A percentile compares a stretch with the other conserved stretches of the same genome.
Conservation (phyloP, 2,888 invertebrate genomes). For the Tricholauxania praeusta region DNA sequence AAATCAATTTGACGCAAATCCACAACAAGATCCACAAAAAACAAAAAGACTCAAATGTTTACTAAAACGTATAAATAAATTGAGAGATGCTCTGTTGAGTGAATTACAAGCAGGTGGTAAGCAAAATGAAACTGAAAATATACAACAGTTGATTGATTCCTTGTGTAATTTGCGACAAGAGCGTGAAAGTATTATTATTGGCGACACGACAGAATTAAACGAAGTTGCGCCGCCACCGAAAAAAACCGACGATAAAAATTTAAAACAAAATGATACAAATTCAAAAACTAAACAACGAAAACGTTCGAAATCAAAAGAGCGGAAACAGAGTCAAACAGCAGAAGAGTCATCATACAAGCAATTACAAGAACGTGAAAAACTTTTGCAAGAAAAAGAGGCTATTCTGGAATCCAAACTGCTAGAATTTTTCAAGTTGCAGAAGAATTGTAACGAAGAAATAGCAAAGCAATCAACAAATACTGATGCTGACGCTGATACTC, state of each 20-base stretch:
- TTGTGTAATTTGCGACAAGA: slow-evolving; percentile 57
- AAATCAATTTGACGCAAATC: slow-evolving; percentile 48
- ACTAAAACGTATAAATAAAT: slow-evolving; percentile 58
- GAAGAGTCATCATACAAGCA: slow-evolving; percentile 32
- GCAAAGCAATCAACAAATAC: not conserved
- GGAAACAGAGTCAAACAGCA: slow-evolving; percentile 33
- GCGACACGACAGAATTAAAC: slow-evolving; percentile 28
- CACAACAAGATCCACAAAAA: slow-evolving; percentile 50
- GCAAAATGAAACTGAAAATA: slow-evolving; percentile 43
- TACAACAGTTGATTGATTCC: slow-evolving; percentile 54
- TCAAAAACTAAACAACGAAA: not conserved
- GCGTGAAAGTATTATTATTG: slow-evolving; percentile 53
- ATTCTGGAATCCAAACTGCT: slow-evolving; percentile 51
- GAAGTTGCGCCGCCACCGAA: not conserved
- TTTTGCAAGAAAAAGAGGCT: slow-evolving; percentile 59
- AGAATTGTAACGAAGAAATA: slow-evolving; percentile 25
- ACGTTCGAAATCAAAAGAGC: not conserved
- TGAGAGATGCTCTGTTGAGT: slow-evolving; percentile 55
- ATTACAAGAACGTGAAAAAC: slow-evolving; percentile 51
- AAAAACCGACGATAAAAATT: too few relatives aligned
- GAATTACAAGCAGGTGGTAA: slow-evolving; percentile 51
- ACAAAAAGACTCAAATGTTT: slow-evolving; percentile 53
- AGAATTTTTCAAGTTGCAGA: slow-evolving; percentile 53
- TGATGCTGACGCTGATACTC: not conserved
- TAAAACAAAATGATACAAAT: too few relatives aligned